Evolutionary conservation across 2,888 invertebrate species (phyloP), one percentile per base, ranked within the genome.

Genomic region (Ophion slaviceki): DNA sequence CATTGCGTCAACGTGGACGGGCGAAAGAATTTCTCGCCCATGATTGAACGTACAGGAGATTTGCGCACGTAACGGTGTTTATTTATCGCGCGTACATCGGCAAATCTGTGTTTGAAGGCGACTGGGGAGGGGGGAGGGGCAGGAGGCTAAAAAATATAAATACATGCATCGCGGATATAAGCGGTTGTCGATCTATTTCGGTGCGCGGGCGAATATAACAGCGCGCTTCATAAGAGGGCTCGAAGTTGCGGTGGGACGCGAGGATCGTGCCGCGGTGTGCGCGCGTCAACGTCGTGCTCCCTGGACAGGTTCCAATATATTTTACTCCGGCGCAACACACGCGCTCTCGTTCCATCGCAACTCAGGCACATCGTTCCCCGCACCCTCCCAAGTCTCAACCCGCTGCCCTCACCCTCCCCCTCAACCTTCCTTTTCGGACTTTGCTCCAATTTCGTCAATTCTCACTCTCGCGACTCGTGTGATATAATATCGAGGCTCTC

Each of bases 271-370:
- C 40, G 53, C 17, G 24, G 10, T 24, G 28, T 32, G 53, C 57
- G 62, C 59, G 53, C 75, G 85, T 85, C 85, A 79, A 85, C 79
- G 82, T 79, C 64, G 61, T 10, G 74, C 36, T 53, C 71, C 78
- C 81, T 85, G 85, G 85, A 85, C 79, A 57, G 32, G 28, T 64
- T 79, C 85, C 85, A 85, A 85, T 85, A 53, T 53, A 85, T 85
- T 85, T 82, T 71, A 70, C 81, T 79, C 82, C 28, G 57, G 61
- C 77, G 68, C 70, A 59, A 32, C 70, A 71, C 74, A 68, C 62
- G 68, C 81, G 78, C 72, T 80, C 64, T 61, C 47, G 66, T 84
- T 66, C n/a, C 11, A 53, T 61, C 71, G 24, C 28, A 32, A 36
- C 62, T 36, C 40, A 24, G 67, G 57, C n/a, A 66, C 66, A 64